Percentiles rank a stretch among this genome's conserved stretches.
Conservation (phyloP, 64 coral and sea anemone species). For the Hydrozoanthus tunicans region DNA sequence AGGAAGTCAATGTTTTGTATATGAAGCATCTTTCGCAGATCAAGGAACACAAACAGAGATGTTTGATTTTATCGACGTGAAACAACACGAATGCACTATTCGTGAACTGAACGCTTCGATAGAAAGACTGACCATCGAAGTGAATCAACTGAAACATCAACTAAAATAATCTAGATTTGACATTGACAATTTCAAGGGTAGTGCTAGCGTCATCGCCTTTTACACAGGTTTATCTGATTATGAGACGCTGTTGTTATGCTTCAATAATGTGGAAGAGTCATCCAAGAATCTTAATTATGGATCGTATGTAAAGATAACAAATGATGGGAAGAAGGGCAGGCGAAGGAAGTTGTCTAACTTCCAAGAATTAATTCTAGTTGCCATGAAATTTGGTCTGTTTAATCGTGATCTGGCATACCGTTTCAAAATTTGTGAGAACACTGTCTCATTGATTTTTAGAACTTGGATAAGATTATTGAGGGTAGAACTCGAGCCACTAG, state of each 20-base stretch:
- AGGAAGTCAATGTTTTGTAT: conserved; percentile 21
- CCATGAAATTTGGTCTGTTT: not conserved
- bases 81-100: conserved; percentile 50
- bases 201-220: too few species aligned
- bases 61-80: conserved; percentile 38
- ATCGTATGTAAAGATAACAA: conserved; percentile 10
- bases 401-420: not conserved
- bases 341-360: conserved; percentile 29
- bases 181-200: conserved; percentile 5
- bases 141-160: conserved; percentile 43
- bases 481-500: too few species aligned
- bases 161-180: conserved; percentile 31
- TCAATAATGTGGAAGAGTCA: conserved; percentile 21
- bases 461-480: too few species aligned
- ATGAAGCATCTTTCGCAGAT: conserved; percentile 26
- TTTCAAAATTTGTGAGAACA: not conserved
- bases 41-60: conserved; percentile 60
- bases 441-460: not conserved
- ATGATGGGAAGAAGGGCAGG: conserved; percentile 19
- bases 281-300: not conserved
- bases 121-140: conserved; percentile 45
- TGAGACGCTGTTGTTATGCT: conserved; percentile 10
- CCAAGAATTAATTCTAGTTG: not conserved
- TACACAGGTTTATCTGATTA: conserved; percentile 24
- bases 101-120: conserved; percentile 63